These are phyloP conservation scores for Augochlora pura DNA, from an alignment of 1,140 invertebrate genomes.

Conservation along the genomic window DNA sequence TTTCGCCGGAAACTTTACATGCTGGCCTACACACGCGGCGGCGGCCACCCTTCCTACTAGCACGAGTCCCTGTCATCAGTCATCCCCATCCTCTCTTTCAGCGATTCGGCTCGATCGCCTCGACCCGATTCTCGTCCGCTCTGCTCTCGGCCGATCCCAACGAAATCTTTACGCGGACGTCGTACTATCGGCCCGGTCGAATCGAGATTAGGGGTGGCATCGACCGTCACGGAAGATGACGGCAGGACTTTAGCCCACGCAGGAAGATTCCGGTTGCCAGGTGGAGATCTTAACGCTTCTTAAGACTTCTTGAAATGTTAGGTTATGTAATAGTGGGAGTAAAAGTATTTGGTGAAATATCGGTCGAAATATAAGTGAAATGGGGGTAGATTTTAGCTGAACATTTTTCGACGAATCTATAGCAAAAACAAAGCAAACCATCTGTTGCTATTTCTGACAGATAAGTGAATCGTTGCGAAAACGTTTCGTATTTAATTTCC, in stretches of 20 bases:
- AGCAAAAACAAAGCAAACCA: too few relatives aligned
- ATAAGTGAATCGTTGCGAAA: too few relatives aligned
- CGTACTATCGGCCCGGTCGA: neutral
- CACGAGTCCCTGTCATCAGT: neutral
- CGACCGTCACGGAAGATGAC: conserved; percentile 8
- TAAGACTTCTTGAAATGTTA: too few relatives aligned
- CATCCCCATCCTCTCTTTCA: too few relatives aligned
- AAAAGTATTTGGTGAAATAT: too few relatives aligned
- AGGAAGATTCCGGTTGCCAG: neutral
- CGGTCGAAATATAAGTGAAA: too few relatives aligned
- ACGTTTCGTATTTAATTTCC: too few relatives aligned
- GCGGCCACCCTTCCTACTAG: too few relatives aligned
- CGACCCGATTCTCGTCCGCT: neutral
- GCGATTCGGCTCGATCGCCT: neutral
- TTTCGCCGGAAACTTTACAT: neutral
- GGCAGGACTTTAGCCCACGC: conserved; percentile 3
- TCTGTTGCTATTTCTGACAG: too few relatives aligned
- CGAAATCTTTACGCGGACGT: neutral
- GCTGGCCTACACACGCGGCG: neutral
- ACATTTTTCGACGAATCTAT: too few relatives aligned
- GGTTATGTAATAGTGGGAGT: too few relatives aligned
- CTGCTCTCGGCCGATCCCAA: neutral
- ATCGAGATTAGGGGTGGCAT: conserved; percentile 25
- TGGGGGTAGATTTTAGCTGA: too few relatives aligned
- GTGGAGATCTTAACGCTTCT: neutral